Conservation (phyloP, 2,113 vertebrate species). For the Gallinago undulata region DNA sequence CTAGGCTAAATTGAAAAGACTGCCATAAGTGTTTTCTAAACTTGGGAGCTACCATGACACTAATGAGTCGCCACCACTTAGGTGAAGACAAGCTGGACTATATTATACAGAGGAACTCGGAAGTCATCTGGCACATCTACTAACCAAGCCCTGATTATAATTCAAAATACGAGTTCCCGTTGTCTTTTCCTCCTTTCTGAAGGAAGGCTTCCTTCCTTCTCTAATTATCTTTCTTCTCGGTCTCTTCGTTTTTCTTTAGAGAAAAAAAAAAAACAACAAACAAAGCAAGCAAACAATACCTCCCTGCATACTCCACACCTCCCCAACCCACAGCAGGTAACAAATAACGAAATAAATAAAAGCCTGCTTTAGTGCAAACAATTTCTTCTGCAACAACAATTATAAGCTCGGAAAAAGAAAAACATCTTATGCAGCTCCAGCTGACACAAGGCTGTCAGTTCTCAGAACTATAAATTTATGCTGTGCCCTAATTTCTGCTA, state of each 20-base stretch:
- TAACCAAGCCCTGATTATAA: background rate
- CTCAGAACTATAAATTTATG: background rate
- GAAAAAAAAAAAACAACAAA: no score
- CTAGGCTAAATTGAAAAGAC: background rate
- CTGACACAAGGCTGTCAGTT: background rate
- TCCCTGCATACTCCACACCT: background rate
- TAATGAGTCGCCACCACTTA: background rate
- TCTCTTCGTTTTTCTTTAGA: background rate
- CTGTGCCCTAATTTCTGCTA: background rate
- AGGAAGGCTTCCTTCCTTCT: background rate
- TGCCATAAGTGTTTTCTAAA: background rate
- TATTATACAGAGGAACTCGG: background rate
- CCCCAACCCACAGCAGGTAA: background rate
- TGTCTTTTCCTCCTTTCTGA: background rate
- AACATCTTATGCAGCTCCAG: background rate
- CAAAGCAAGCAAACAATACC: background rate
- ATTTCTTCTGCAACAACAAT: background rate
- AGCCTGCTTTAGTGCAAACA: background rate
- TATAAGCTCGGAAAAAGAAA: background rate
- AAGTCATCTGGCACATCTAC: background rate
- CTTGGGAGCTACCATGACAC: background rate
- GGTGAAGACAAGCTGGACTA: background rate
- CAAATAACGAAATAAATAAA: background rate
- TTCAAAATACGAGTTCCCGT: background rate
- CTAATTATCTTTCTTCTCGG: background rate